Conservation (phyloP, 2,888 invertebrate genomes). For the Copidosoma aretas region DNA sequence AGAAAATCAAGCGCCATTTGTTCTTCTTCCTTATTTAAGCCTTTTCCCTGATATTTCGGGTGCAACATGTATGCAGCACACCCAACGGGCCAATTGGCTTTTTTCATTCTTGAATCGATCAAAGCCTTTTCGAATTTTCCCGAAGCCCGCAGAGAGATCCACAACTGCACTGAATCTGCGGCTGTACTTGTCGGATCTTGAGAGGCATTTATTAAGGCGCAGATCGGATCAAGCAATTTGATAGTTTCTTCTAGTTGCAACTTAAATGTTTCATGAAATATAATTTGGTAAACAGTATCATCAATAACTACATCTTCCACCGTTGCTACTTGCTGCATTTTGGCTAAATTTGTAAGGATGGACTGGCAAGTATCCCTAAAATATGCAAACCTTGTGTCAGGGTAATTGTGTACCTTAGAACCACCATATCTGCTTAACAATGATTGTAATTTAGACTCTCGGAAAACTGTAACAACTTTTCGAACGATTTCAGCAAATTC, state of each 20-base stretch:
- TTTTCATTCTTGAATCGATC: background rate
- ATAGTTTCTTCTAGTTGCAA: background rate
- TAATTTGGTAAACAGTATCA: background rate
- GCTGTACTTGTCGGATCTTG: background rate
- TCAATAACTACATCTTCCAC: background rate
- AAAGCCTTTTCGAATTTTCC: background rate
- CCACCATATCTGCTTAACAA: background rate
- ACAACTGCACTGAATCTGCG: background rate
- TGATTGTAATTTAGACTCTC: background rate
- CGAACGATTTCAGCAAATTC: background rate
- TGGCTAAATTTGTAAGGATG: background rate
- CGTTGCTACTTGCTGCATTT: background rate
- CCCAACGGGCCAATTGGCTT: background rate
- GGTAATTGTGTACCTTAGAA: background rate
- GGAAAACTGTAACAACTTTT: background rate
- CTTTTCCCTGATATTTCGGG: background rate
- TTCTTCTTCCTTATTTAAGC: background rate
- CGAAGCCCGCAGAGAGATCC: background rate
- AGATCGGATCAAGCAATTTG: background rate
- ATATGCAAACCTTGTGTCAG: background rate
- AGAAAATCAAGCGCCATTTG: too few species aligned
- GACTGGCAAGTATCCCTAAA: background rate
- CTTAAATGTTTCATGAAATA: background rate
- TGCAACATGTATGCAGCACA: background rate
- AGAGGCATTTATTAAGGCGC: background rate